phyloP scores from a whole-genome alignment of 2,888 invertebrate genomes.

The Pinctada fucata region DNA sequence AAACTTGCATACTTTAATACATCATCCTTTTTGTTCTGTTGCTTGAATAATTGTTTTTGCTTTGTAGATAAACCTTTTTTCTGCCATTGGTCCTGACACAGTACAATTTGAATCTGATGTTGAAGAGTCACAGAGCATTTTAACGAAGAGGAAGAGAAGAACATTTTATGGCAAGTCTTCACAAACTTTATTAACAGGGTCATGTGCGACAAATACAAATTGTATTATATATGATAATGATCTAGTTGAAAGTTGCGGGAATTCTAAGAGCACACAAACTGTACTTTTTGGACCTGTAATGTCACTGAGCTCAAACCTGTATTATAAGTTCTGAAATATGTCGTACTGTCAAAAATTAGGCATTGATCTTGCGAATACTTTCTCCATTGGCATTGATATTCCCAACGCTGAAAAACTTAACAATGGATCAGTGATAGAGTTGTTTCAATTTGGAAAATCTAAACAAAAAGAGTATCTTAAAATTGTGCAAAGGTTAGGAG shows the following conservation, averaged over 20 bases:
- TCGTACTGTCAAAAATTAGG: conserved; percentile 1
- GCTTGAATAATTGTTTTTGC: conserved; percentile 7
- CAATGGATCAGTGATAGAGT: conserved; percentile 3
- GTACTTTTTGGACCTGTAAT: conserved; percentile 1
- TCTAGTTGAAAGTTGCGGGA: not conserved
- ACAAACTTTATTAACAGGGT: conserved; percentile 7
- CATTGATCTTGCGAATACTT: not conserved
- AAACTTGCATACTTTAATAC: too few relatives aligned
- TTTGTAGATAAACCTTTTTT: conserved; percentile 9
- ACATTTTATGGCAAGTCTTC: conserved; percentile 4
- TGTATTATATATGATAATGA: conserved; percentile 3
- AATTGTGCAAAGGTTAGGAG: not conserved
- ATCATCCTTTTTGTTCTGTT: too few relatives aligned
- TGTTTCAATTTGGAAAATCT: conserved; percentile 19
- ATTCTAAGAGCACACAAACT: conserved; percentile 7
- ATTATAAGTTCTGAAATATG: not conserved
- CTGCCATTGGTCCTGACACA: not conserved
- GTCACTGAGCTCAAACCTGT: not conserved
- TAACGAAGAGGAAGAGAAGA: not conserved
- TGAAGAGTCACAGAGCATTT: conserved; percentile 1
- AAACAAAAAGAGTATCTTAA: conserved; percentile 18
- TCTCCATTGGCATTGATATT: not conserved
- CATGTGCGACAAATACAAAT: conserved; percentile 14
- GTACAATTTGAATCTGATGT: conserved; percentile 2
- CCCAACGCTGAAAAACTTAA: not conserved